Conservation (phyloP, 2,888 invertebrate species). For the Thyatira batis region DNA sequence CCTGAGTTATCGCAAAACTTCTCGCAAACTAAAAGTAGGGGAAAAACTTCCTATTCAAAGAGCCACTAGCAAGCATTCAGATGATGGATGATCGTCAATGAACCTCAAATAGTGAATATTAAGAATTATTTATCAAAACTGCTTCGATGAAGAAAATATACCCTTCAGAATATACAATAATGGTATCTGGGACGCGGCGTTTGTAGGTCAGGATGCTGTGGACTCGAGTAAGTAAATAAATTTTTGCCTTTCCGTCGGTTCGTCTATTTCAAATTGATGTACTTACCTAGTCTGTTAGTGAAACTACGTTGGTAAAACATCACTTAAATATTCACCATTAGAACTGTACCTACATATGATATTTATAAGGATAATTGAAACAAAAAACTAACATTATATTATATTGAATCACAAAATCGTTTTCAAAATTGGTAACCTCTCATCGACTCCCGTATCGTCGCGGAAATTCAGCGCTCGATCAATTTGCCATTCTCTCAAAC, state of each 20-base stretch:
- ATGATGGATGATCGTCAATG: conserved; percentile 61
- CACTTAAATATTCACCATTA: too few species aligned
- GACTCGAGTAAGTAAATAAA: neutral
- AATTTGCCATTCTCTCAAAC: conserved; percentile 72
- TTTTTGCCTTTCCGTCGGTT: neutral
- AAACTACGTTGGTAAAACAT: too few species aligned
- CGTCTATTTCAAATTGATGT: neutral
- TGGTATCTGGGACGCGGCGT: conserved; percentile 14
- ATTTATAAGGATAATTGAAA: too few species aligned
- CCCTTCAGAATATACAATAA: conserved; percentile 12
- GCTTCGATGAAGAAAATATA: conserved; percentile 37
- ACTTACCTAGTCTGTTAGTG: too few species aligned
- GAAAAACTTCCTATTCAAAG: conserved; percentile 31
- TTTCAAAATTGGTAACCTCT: conserved; percentile 45
- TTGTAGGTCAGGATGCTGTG: neutral
- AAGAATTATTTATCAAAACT: conserved; percentile 53
- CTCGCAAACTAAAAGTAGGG: conserved; percentile 22
- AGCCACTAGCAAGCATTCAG: conserved; percentile 31
- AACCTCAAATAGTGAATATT: conserved; percentile 54
- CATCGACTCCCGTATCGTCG: conserved; percentile 22
- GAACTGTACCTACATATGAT: too few species aligned
- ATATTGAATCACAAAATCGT: conserved; percentile 31
- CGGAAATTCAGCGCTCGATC: conserved; percentile 43
- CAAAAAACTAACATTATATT: neutral
- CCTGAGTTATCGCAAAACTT: conserved; percentile 8